Conservation (phyloP, 2,113 vertebrate genomes). For the Calidris pygmaea region DNA sequence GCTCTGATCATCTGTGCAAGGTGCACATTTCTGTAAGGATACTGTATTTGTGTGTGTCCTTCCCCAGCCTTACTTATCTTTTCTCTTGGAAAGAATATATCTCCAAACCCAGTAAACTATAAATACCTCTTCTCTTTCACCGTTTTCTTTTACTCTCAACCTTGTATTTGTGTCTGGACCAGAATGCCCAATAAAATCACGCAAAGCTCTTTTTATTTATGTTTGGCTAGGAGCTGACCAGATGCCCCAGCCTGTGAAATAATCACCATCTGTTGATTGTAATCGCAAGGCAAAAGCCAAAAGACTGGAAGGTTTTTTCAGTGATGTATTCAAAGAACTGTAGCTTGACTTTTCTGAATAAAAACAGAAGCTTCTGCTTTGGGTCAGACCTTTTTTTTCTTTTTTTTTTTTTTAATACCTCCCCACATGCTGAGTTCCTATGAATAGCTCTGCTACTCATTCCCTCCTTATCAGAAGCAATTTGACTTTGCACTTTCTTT, state of each 20-base stretch:
- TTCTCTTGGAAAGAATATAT: not conserved
- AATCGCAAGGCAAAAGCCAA: slow-evolving; percentile 62
- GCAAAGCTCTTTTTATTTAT: slow-evolving; percentile 55
- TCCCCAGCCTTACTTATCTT: fast-evolving
- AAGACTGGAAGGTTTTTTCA: slow-evolving; percentile 65
- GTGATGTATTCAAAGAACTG: slow-evolving; percentile 64
- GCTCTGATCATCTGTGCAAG: not conserved
- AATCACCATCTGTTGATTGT: slow-evolving; percentile 70
- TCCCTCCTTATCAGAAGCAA: not conserved
- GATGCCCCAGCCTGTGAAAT: slow-evolving; percentile 65
- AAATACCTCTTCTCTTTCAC: not conserved
- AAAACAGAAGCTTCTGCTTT: slow-evolving; percentile 43
- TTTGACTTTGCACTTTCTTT: not conserved
- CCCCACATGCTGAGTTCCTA: not conserved
- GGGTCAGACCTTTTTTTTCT: not conserved
- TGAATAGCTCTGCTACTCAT: slow-evolving; percentile 25
- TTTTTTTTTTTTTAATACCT: not conserved
- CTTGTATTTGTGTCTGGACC: not conserved
- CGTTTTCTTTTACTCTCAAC: not conserved
- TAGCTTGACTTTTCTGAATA: slow-evolving; percentile 60
- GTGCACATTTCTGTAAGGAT: not conserved
- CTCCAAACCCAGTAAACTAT: not conserved
- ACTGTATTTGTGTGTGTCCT: not conserved
- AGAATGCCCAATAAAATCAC: not conserved
- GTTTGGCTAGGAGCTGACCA: slow-evolving; percentile 57